Conservation (phyloP, 23 tunicate genomes). For the Styela plicata region DNA sequence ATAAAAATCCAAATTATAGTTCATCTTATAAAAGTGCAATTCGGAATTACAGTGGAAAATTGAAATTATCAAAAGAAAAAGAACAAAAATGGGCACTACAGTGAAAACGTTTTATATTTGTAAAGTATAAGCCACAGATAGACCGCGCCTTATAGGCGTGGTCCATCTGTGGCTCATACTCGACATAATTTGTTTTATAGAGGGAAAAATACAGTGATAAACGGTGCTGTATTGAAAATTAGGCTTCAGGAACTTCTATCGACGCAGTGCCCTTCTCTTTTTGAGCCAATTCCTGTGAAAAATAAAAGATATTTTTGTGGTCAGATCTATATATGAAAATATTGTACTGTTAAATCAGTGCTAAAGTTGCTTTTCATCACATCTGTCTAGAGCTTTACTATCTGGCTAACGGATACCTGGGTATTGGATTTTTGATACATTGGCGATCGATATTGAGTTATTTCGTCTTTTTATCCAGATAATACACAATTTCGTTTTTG, state of each 20-base stretch:
- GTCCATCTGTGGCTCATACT: no score
- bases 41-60: background rate
- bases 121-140: no score
- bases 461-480: background rate
- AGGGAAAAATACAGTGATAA: no score
- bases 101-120: background rate
- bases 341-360: background rate
- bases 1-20: no score
- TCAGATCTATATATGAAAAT: no score
- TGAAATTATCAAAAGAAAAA: background rate
- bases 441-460: background rate
- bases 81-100: background rate
- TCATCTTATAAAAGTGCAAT: no score
- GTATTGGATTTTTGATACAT: background rate
- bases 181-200: no score
- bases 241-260: slow-evolving; percentile 10
- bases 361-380: background rate
- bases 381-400: background rate
- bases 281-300: slow-evolving; percentile 10
- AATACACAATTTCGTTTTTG: no score
- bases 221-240: background rate
- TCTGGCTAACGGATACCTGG: background rate
- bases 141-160: no score
- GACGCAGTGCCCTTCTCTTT: slow-evolving; percentile 4
- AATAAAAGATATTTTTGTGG: no score